Evolutionary conservation across 2,888 invertebrate genomes (phyloP).

Genomic region (Aporophyla lueneburgensis): DNA sequence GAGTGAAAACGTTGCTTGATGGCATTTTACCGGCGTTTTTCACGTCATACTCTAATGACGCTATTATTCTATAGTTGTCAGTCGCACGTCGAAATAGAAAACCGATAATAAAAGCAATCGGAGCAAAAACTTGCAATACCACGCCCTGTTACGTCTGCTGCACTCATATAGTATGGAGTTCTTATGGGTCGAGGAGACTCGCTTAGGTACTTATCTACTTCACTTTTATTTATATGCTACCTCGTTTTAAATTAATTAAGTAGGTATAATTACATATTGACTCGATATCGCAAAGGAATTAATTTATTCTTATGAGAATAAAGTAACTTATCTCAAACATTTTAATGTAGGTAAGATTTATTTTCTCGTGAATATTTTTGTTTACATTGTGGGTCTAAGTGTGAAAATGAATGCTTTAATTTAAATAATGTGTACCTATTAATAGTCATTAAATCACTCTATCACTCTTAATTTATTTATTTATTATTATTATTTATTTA

Average conservation of each 20-base stretch:
- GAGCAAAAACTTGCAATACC: slow-evolving; percentile 70
- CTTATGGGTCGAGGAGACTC: slow-evolving; percentile 47
- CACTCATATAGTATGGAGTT: slow-evolving; percentile 32
- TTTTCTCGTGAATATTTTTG: neutral
- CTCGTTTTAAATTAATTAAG: neutral
- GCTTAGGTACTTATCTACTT: slow-evolving; percentile 23
- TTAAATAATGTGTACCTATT: neutral
- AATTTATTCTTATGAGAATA: neutral
- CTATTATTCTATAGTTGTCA: slow-evolving; percentile 86
- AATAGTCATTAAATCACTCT: neutral
- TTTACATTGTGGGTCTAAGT: neutral
- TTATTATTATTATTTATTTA: too few relatives aligned
- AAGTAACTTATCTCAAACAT: neutral
- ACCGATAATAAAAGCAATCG: slow-evolving; percentile 78
- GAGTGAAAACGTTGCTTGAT: slow-evolving; percentile 78
- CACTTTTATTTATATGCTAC: slow-evolving; percentile 32
- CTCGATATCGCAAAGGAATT: neutral
- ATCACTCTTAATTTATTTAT: neutral
- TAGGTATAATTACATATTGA: neutral
- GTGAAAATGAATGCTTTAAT: neutral
- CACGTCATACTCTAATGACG: slow-evolving; percentile 74
- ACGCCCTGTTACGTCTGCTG: slow-evolving; percentile 63
- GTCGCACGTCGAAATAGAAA: slow-evolving; percentile 84
- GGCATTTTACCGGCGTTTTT: slow-evolving; percentile 75
- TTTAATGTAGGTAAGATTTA: neutral